phyloP scores from a whole-genome alignment of 2,888 invertebrate species.

The Pristionchus entomophagus region DNA sequence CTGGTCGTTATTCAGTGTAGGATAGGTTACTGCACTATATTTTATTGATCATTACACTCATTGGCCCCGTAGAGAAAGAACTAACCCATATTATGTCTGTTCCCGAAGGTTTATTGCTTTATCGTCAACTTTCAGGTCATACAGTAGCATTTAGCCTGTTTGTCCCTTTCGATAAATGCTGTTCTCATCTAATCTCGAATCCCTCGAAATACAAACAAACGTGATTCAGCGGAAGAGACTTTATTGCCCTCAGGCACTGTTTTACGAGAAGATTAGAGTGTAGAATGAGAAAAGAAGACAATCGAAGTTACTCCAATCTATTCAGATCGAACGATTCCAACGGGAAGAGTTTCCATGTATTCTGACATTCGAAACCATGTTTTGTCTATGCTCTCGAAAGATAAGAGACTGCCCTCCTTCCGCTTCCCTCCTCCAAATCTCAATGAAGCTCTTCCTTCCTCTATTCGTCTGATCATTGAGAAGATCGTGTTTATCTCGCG shows the following conservation, averaged over 20 bases:
- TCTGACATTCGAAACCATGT: background rate
- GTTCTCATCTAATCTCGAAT: background rate
- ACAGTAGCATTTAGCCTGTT: too few species aligned
- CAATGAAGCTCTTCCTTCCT: background rate
- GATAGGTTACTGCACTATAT: too few species aligned
- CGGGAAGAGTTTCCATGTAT: background rate
- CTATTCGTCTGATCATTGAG: too few species aligned
- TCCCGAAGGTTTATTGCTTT: too few species aligned
- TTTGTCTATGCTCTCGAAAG: background rate
- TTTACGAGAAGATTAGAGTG: constrained; percentile 35
- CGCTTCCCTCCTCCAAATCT: constrained; percentile 1
- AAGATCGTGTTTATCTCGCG: too few species aligned
- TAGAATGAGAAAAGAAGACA: background rate
- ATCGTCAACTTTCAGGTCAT: too few species aligned
- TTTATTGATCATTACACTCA: too few species aligned
- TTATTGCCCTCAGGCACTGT: constrained; percentile 16
- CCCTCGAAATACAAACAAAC: background rate
- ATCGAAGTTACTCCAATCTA: background rate
- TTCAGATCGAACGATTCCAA: background rate
- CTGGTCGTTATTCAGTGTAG: too few species aligned
- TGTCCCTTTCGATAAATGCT: too few species aligned
- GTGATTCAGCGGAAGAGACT: background rate
- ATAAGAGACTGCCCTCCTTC: background rate
- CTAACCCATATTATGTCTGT: too few species aligned
- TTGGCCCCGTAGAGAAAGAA: too few species aligned